Conservation (phyloP, 2,888 invertebrate species). For the Laothoe populi region DNA sequence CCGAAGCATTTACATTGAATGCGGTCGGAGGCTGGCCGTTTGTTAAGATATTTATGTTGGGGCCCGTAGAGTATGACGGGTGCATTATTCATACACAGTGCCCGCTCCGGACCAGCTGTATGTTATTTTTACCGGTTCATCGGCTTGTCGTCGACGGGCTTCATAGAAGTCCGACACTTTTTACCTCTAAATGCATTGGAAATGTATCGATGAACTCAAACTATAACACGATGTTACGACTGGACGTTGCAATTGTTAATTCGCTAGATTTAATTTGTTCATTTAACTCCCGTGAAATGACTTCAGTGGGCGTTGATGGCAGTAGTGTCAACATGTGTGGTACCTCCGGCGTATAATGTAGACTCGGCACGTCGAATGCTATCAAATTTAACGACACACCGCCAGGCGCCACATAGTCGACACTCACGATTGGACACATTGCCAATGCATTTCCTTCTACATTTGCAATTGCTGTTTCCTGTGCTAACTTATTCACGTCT, state of each 20-base stretch:
- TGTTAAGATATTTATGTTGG: constrained; percentile 81
- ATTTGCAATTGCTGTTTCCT: constrained; percentile 71
- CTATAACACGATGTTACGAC: constrained; percentile 22
- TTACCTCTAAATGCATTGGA: constrained; percentile 42
- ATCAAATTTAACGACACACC: constrained; percentile 75
- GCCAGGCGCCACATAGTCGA: constrained; percentile 69
- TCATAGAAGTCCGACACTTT: constrained; percentile 41
- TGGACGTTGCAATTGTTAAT: constrained; percentile 28
- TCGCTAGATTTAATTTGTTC: constrained; percentile 33
- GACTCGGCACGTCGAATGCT: constrained; percentile 51
- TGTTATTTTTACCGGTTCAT: constrained; percentile 80
- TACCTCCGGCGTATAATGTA: constrained; percentile 30
- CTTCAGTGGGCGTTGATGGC: constrained; percentile 42
- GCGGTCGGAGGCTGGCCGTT: constrained; percentile 79
- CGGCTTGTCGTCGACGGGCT: constrained; percentile 61
- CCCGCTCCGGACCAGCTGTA: constrained; percentile 70
- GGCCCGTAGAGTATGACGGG: constrained; percentile 78
- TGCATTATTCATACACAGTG: constrained; percentile 81
- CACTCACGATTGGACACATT: constrained; percentile 66
- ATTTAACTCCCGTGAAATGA: constrained; percentile 36
- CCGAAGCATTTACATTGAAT: constrained; percentile 83
- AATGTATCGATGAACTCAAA: constrained; percentile 25
- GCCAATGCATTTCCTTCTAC: constrained; percentile 63
- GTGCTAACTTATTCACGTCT: constrained; percentile 32
- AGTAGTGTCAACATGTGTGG: constrained; percentile 39